These are phyloP conservation scores for Toxotes chatareus DNA, from an alignment of 2,113 vertebrate genomes.

Conservation along the genomic window DNA sequence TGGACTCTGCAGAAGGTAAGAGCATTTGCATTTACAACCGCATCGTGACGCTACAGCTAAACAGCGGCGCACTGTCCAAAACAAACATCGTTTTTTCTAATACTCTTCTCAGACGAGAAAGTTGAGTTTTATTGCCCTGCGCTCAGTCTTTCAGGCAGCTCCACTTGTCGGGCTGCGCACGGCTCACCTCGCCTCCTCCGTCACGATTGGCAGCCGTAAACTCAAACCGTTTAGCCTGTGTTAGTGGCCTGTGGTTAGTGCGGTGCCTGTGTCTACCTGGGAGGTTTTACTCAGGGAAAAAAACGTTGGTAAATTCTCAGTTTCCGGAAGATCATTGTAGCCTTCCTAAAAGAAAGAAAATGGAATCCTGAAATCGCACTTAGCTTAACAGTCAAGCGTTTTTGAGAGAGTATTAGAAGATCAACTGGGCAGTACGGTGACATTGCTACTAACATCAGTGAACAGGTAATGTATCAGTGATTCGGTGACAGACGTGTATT, in stretches of 20 bases:
- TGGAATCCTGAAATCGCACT: constrained; percentile 80
- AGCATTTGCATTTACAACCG: constrained; percentile 42
- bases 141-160: constrained; percentile 22
- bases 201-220: not conserved
- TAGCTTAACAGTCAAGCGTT: constrained; percentile 46
- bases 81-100: constrained; percentile 62
- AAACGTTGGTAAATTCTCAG: accelerated
- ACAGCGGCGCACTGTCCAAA: constrained; percentile 29
- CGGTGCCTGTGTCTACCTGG: constrained; percentile 22
- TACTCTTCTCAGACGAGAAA: not conserved
- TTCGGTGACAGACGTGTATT: not conserved
- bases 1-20: not conserved
- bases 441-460: constrained; percentile 21
- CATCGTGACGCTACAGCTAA: constrained; percentile 67
- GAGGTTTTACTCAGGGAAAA: constrained; percentile 13
- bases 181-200: not conserved
- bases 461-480: constrained; percentile 65
- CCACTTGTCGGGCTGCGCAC: accelerated
- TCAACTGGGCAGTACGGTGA: constrained; percentile 28
- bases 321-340: constrained; percentile 77
- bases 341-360: constrained; percentile 82
- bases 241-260: no score
- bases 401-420: constrained; percentile 39
- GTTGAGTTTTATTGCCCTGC: not conserved
- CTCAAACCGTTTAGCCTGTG: not conserved